Percentiles rank a stretch among this genome's conserved stretches.
phyloP scores from a whole-genome alignment of 2,888 invertebrate genomes.

The Frankliniella fusca region DNA sequence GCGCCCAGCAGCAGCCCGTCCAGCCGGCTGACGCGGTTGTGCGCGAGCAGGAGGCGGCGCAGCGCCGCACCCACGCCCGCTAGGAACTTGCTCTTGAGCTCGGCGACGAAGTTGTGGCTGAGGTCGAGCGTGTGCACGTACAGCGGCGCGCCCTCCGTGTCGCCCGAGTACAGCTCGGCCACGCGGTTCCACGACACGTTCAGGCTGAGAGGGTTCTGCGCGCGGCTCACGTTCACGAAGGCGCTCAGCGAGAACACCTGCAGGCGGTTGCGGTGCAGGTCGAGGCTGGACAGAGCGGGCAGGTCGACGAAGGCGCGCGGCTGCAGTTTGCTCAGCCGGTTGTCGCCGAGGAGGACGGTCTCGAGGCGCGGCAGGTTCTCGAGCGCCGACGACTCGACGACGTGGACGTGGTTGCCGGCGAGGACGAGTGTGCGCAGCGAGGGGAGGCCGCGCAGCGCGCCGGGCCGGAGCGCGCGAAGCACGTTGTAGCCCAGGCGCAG shows the following conservation, averaged over 20 bases:
- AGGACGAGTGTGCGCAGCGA: constrained; percentile 73
- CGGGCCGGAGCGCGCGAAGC: constrained; percentile 61
- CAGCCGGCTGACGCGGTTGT: constrained; percentile 67
- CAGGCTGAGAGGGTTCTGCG: constrained; percentile 37
- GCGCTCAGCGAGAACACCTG: constrained; percentile 61
- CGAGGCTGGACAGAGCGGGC: constrained; percentile 69
- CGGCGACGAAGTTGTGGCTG: constrained; percentile 42
- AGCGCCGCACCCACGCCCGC: constrained; percentile 60
- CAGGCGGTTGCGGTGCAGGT: constrained; percentile 74
- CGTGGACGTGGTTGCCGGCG: constrained; percentile 70
- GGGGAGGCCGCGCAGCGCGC: constrained; percentile 67
- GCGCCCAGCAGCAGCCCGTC: constrained; percentile 72
- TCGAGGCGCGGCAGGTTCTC: constrained; percentile 71
- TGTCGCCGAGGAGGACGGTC: constrained; percentile 78
- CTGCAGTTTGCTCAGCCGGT: constrained; percentile 69
- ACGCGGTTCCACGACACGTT: constrained; percentile 58
- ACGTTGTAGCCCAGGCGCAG: constrained; percentile 79
- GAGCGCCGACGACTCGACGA: constrained; percentile 68
- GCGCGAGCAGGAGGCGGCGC: constrained; percentile 65
- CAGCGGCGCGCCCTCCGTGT: constrained; percentile 47
- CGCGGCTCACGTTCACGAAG: constrained; percentile 59
- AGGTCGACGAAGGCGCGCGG: constrained; percentile 70
- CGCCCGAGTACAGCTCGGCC: constrained; percentile 49
- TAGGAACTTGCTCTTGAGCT: constrained; percentile 59
- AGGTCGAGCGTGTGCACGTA: constrained; percentile 61